A percentile compares a stretch with the other conserved stretches of the same genome.
phyloP scores from a whole-genome alignment of 2,113 vertebrate species.

The Microcebus tavaratra region DNA sequence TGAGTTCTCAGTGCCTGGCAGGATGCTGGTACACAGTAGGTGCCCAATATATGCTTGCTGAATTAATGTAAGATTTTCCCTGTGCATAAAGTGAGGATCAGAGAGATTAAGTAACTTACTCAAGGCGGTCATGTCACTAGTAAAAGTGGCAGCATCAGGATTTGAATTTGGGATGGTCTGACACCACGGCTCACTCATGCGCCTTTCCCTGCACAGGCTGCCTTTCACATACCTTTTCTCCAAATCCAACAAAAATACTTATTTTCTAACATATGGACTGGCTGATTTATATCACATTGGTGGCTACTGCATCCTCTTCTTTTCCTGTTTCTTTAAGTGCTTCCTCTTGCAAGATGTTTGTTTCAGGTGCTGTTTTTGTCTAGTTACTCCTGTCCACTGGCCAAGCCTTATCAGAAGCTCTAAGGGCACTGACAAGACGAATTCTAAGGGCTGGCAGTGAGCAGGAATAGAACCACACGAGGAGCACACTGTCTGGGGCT shows the following conservation, averaged over 20 bases:
- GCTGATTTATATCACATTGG: neutral
- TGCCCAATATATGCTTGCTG: neutral
- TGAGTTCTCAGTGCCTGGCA: neutral
- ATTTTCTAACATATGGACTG: neutral
- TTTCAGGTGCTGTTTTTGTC: neutral
- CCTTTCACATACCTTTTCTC: neutral
- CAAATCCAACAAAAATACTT: neutral
- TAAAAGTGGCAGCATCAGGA: neutral
- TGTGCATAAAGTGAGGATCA: neutral
- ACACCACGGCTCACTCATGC: neutral
- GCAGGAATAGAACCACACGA: neutral
- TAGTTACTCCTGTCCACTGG: neutral
- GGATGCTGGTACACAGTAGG: neutral
- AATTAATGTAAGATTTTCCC: neutral
- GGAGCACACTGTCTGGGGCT: neutral
- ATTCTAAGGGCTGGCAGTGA: neutral
- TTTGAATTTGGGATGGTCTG: neutral
- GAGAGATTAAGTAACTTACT: neutral
- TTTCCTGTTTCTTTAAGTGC: neutral
- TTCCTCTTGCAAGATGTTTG: neutral
- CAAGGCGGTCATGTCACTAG: neutral
- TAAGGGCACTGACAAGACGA: neutral
- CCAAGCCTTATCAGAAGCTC: neutral
- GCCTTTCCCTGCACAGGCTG: neutral
- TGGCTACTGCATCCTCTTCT: neutral